Conservation (phyloP, 2,797 vertebrate species). For the Clarias laeviceps region DNA sequence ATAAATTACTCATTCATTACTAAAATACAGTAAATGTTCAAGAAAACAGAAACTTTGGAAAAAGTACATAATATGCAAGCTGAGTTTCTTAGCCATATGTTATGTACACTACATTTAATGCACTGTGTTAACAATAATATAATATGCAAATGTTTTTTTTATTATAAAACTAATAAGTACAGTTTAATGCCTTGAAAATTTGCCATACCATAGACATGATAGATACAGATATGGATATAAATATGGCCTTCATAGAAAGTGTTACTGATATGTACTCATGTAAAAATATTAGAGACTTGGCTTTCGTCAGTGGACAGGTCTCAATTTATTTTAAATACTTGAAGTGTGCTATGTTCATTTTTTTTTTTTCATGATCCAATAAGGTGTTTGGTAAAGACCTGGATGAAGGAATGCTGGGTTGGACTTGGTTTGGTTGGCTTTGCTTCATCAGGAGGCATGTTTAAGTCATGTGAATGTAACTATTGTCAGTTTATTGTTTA, state of each 20-base stretch:
- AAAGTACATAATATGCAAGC: neutral
- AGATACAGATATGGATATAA: neutral
- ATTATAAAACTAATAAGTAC: neutral
- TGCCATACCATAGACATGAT: neutral
- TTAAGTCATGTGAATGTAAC: constrained; percentile 73
- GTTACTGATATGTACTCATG: constrained; percentile 46
- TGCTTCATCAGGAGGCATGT: constrained; percentile 70
- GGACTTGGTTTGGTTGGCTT: constrained; percentile 65
- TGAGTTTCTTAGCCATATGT: neutral
- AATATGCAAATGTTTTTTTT: neutral
- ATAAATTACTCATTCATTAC: too few species aligned
- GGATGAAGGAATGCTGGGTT: constrained; percentile 68
- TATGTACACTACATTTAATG: neutral
- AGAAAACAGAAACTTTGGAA: neutral
- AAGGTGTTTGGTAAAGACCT: constrained; percentile 55
- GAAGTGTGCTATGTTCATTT: constrained; percentile 70
- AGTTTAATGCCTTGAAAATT: constrained; percentile 5
- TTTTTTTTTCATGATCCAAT: constrained; percentile 48
- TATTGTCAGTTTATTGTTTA: constrained; percentile 64
- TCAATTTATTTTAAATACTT: constrained; percentile 68
- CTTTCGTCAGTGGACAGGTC: neutral
- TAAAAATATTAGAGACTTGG: constrained; percentile 30
- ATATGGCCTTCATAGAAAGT: constrained; percentile 30
- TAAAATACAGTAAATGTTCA: neutral
- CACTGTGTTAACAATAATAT: neutral